Evolutionary conservation across 2,888 invertebrate species (phyloP).

Genomic region (Apodemia mormo): DNA sequence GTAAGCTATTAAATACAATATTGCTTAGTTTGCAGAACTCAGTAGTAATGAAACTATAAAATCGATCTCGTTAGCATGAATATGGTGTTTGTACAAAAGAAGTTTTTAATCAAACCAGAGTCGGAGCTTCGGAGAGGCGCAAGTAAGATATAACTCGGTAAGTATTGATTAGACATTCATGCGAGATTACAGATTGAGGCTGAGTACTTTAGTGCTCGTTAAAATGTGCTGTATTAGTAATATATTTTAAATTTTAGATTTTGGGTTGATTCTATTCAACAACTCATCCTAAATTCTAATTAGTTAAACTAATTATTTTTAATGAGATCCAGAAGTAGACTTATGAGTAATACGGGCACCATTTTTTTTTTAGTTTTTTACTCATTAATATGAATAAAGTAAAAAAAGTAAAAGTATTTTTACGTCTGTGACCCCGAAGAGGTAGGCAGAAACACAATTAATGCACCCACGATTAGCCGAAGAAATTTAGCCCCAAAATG

Average conservation of each 20-base stretch:
- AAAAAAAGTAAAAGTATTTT: too few relatives aligned
- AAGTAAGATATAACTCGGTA: conserved; percentile 15
- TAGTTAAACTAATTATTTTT: not conserved
- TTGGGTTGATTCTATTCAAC: not conserved
- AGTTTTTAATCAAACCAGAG: conserved; percentile 14
- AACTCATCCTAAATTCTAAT: not conserved
- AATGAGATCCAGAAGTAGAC: not conserved
- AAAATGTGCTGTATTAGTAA: not conserved
- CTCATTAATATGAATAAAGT: too few relatives aligned
- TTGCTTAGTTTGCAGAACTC: not conserved
- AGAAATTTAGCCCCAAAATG: too few relatives aligned
- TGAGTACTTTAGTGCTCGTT: not conserved
- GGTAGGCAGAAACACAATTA: too few relatives aligned
- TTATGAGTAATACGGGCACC: too few relatives aligned
- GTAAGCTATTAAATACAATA: too few relatives aligned
- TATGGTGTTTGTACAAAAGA: not conserved
- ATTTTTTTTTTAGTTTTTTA: too few relatives aligned
- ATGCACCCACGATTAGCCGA: too few relatives aligned
- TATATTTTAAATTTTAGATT: not conserved
- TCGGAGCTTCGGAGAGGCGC: not conserved
- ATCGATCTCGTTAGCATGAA: not conserved
- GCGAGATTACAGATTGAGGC: conserved; percentile 14
- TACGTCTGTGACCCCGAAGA: too few relatives aligned
- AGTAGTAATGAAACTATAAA: not conserved
- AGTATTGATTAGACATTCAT: conserved; percentile 18